These are phyloP conservation scores for Scolopax rusticola DNA, from an alignment of 2,797 vertebrate species.

Conservation along the genomic window DNA sequence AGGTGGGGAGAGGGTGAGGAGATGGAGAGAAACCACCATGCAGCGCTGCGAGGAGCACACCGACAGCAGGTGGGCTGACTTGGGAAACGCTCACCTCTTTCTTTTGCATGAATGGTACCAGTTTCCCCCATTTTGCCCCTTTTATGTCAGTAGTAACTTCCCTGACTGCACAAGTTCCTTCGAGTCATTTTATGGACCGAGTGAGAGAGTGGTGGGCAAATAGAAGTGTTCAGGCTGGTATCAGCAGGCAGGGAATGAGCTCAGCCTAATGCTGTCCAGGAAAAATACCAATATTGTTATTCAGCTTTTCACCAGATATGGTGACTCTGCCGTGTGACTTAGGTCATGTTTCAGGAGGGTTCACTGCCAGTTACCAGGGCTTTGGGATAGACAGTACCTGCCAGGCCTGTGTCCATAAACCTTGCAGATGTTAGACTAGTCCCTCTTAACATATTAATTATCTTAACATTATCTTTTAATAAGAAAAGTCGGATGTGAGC, in stretches of 20 bases:
- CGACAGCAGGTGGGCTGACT: neutral
- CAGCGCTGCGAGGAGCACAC: fast-evolving
- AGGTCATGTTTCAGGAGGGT: neutral
- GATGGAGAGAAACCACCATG: neutral
- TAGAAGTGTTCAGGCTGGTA: neutral
- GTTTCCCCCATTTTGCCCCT: neutral
- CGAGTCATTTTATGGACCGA: neutral
- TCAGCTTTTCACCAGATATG: neutral
- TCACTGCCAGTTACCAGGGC: neutral
- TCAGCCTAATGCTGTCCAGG: neutral
- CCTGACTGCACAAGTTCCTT: neutral
- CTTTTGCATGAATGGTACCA: fast-evolving
- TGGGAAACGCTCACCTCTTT: neutral
- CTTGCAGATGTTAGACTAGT: neutral
- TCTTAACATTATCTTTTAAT: neutral
- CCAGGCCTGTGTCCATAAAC: fast-evolving
- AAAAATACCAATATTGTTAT: neutral
- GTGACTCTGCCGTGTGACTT: neutral
- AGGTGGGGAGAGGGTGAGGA: fast-evolving
- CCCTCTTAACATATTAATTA: neutral
- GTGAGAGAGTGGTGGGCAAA: neutral
- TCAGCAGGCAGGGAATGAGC: neutral
- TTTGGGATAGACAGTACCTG: neutral
- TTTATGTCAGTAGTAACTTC: neutral
- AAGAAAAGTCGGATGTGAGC: neutral